These are phyloP conservation scores for Calonectris borealis DNA, from an alignment of 2,113 vertebrate species.

Conservation along the genomic window DNA sequence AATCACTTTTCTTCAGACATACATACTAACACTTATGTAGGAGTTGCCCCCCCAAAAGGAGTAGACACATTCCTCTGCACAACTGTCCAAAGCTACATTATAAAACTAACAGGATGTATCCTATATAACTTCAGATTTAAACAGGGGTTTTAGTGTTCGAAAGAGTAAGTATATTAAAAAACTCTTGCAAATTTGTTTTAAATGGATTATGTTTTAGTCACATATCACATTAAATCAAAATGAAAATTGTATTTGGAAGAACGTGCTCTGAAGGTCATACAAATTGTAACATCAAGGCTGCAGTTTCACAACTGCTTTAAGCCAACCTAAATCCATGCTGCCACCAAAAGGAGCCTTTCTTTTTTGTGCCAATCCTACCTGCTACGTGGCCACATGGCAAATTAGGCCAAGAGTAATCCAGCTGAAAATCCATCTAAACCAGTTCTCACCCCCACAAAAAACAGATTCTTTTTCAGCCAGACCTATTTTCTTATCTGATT, in stretches of 20 bases:
- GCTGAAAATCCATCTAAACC: neutral
- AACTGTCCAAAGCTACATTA: neutral
- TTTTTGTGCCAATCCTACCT: neutral
- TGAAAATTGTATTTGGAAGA: neutral
- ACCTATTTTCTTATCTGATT: neutral
- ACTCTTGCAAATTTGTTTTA: neutral
- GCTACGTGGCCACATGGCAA: neutral
- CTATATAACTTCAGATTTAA: neutral
- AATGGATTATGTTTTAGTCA: neutral
- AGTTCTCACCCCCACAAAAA: neutral
- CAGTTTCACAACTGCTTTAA: neutral
- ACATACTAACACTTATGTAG: accelerated
- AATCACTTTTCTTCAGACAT: neutral
- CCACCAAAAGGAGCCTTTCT: neutral
- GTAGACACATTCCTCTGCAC: neutral
- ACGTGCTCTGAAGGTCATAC: accelerated
- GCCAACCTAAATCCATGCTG: neutral
- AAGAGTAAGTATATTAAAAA: neutral
- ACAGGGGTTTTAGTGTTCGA: neutral
- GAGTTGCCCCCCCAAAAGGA: neutral
- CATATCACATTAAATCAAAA: neutral
- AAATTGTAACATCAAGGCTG: accelerated
- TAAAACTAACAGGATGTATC: neutral
- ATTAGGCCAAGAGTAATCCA: neutral
- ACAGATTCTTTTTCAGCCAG: neutral